Evolutionary conservation across 2,797 vertebrate genomes (phyloP).

Genomic region (Siniperca undulata): DNA sequence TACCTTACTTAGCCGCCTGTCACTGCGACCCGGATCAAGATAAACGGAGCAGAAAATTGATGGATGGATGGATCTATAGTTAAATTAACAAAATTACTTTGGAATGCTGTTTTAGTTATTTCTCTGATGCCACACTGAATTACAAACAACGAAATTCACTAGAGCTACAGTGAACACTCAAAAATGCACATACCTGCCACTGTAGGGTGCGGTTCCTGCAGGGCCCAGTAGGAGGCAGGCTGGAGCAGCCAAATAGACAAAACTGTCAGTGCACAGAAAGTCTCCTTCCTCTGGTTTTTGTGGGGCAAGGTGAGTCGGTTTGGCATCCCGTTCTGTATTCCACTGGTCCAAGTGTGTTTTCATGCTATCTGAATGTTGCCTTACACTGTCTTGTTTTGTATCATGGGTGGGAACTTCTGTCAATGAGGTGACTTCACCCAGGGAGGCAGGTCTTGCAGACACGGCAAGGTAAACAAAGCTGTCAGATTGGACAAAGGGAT

Average conservation of each 20-base stretch:
- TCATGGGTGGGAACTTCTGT: slow-evolving; percentile 40
- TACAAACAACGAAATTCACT: background rate
- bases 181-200: slow-evolving; percentile 71
- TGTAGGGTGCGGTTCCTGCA: slow-evolving; percentile 79
- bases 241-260: slow-evolving; percentile 88
- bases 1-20: background rate
- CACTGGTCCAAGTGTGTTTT: slow-evolving; percentile 42
- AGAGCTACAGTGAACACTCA: background rate
- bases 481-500: slow-evolving; percentile 86
- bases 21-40: background rate
- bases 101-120: background rate
- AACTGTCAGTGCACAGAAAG: slow-evolving; percentile 88
- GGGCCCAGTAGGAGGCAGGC: slow-evolving; percentile 85
- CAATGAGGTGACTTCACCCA: slow-evolving; percentile 54
- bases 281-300: slow-evolving; percentile 85
- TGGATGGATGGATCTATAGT: background rate
- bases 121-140: background rate
- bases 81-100: background rate
- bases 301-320: slow-evolving; percentile 48
- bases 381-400: slow-evolving; percentile 31
- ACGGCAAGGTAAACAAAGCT: slow-evolving; percentile 89
- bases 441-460: slow-evolving; percentile 74
- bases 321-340: slow-evolving; percentile 36
- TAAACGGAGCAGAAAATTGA: background rate
- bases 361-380: slow-evolving; percentile 9